Evolutionary conservation across 2,888 invertebrate genomes (phyloP).

Genomic region (Adineta ricciae): DNA sequence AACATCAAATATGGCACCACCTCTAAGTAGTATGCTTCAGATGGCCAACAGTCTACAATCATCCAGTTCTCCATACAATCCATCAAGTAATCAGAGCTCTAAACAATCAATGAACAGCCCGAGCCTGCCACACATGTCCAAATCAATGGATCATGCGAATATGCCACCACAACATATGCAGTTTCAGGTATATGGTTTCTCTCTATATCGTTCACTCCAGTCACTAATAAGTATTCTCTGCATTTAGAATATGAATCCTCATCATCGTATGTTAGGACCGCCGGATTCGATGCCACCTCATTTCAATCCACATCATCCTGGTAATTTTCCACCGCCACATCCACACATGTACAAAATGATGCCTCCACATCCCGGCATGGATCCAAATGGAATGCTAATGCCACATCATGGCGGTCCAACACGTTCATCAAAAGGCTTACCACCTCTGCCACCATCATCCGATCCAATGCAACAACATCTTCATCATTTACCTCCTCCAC

Average conservation of each 20-base stretch:
- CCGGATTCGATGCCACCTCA: slow-evolving; percentile 35
- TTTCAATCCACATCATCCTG: neutral
- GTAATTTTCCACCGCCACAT: neutral
- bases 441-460: slow-evolving; percentile 46
- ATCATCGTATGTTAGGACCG: slow-evolving; percentile 35
- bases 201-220: too few relatives aligned
- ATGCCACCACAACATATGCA: neutral
- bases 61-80: neutral
- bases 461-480: slow-evolving; percentile 37
- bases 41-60: slow-evolving; percentile 27
- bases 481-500: neutral
- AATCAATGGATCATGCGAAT: neutral
- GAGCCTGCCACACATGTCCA: neutral
- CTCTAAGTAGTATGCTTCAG: slow-evolving; percentile 29
- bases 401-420: slow-evolving; percentile 29
- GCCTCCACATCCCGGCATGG: slow-evolving; percentile 35
- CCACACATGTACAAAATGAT: slow-evolving; percentile 32
- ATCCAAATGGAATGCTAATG: slow-evolving; percentile 34
- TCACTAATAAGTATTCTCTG: too few relatives aligned
- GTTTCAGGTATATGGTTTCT: neutral
- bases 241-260: slow-evolving; percentile 20
- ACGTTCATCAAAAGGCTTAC: slow-evolving; percentile 36
- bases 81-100: neutral
- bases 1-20: slow-evolving; percentile 17
- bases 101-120: neutral